Base-by-base conservation (phyloP, 2,888 invertebrate species). In the Dione juno region DNA sequence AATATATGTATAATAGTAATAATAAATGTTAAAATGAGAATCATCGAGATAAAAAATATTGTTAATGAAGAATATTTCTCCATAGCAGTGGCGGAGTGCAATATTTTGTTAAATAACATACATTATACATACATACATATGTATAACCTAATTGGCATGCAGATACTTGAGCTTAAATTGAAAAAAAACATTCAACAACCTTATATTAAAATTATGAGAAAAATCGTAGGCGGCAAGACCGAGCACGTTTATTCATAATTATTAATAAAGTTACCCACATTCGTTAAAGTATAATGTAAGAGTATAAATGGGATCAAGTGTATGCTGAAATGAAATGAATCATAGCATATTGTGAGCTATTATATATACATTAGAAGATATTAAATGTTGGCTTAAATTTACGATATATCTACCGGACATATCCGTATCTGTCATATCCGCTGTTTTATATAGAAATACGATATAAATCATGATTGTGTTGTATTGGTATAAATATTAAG, bases 341-440 rank as follows among this genome's bases (percentile, higher is more conserved):
- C 50, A 37, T 37, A 21, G 37, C 40, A 64, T 50, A 50, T 64
- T 70, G 72, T 70, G 64, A 72, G 48, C 66, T 37, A 74, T 69
- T 72, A 67, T 45, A 66, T 45, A 57, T 40, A 66, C 58, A 66
- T 69, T 66, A 69, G 43, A 35, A 16, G 37, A 50, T 65, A 63
- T 21, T 50, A 67, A 53, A 53, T 48, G 67, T 70, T 54, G 69
- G 59, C 50, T 54, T 43, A 54, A 66, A 67, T 70, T 70, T 70
- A 70, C 53, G 59, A 61, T 45, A 48, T 14, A 37, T 21, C 19
- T 50, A 72, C 52, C 66, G 64, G n/a, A n/a, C n/a, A n/a, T n/a
- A n/a, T n/a, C n/a, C 61, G 67, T 69, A 59, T 67, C 64, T 54
- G 52, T 40, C 63, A 64, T 70, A 58, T 70, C 72, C 67, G 72